Base-by-base conservation (phyloP, 2,113 vertebrate genomes). In the Australoheros scitulus region DNA sequence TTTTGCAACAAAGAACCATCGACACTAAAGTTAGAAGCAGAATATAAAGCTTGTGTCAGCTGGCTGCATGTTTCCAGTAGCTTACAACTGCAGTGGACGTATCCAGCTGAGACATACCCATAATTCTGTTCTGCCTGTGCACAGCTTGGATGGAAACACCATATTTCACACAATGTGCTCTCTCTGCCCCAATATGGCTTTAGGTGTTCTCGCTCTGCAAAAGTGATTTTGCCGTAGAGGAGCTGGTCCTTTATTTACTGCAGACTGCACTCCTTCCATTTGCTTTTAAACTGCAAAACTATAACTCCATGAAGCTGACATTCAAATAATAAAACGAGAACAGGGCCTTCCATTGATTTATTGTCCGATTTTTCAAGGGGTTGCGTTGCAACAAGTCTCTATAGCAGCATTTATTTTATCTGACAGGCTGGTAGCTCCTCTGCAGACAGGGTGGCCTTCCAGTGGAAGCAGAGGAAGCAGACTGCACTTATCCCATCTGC, bases 121-220 rank as follows among this genome's bases (percentile, higher is more conserved):
- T 82, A 90, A 90, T 86, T 90, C 75, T 85, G 59, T 4, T 26
- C 77, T 64, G 74, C 68, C 63, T 80, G 59, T 18, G 82, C 79
- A 55, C 52, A 76, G 61, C 20, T 26, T 72, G 9, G 36, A 36
- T 52, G 24, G n/a, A 76, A 79, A 80, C 61, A 63, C 22, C 32
- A 50, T 76, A 81, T 88, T 77, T 82, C 76, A 85, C 47, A 77
- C 52, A 84, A 55, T 60, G 68, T 6, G 24, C 50, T 74, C 61
- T 76, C 74, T 11, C 64, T 32, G 47, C 41, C 32, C 81, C 43
- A 65, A 22, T 70, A 63, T 34, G 55, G 47, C 72, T 79, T 20
- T 38, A 38, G 76, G 78, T 76, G 57, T 38, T 32, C 34, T 74
- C 50, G 76, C 77, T 64, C 55, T 15, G 32, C 70, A 72, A 70